Conservation (phyloP, 2,113 vertebrate genomes). For the Sturnira hondurensis region DNA sequence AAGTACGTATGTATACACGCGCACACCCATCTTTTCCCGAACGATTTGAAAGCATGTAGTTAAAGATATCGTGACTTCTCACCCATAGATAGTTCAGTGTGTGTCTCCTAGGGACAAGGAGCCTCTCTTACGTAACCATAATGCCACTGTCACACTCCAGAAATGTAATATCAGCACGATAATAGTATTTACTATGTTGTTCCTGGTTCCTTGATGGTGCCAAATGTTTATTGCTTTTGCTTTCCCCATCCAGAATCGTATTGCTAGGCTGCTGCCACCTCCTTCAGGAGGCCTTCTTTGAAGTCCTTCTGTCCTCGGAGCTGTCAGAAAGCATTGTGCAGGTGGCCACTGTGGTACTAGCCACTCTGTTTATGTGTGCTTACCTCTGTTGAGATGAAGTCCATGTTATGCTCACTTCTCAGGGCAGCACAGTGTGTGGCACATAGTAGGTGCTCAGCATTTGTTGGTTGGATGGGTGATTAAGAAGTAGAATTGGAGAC, state of each 20-base stretch:
- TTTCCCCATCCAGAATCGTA: background rate
- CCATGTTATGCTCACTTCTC: background rate
- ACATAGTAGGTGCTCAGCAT: background rate
- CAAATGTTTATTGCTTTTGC: background rate
- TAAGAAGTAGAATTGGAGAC: background rate
- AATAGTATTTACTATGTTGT: background rate
- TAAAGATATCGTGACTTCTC: background rate
- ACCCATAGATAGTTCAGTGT: background rate
- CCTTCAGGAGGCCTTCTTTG: background rate
- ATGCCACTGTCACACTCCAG: background rate
- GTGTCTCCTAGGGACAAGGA: background rate
- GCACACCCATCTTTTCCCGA: background rate
- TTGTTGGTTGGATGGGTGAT: background rate
- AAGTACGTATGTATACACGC: background rate
- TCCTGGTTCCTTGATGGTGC: background rate
- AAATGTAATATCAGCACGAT: background rate
- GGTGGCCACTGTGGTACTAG: too few species aligned
- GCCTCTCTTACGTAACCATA: background rate
- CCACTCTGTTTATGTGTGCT: background rate
- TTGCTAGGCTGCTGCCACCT: background rate
- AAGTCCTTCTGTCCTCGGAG: background rate
- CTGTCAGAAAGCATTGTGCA: background rate
- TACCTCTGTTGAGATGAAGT: background rate
- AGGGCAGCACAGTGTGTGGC: background rate
- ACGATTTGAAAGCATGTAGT: background rate